A percentile compares a stretch with the other conserved stretches of the same genome.
These are phyloP conservation scores for Cavia aperea DNA, from an alignment of 2,113 vertebrate species.

Conservation along the genomic window DNA sequence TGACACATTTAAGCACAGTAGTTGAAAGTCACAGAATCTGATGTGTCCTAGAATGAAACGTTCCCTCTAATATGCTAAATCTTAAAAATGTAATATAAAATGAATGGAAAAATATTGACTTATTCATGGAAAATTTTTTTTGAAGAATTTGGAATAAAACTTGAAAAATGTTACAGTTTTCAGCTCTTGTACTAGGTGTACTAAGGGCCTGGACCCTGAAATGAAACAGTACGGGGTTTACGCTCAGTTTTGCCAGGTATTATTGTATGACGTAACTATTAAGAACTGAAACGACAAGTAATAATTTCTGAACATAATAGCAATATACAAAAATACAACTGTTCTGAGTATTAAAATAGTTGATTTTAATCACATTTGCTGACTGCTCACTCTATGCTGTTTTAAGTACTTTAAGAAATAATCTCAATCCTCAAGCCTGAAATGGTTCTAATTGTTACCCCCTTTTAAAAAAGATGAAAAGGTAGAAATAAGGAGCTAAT, in stretches of 20 bases:
- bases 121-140: background rate
- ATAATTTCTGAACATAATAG: background rate
- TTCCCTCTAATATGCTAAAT: background rate
- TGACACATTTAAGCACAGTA: background rate
- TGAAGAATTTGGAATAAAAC: background rate
- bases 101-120: background rate
- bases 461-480: conserved; percentile 17
- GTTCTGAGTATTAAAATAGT: background rate
- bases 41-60: background rate
- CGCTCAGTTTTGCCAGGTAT: background rate
- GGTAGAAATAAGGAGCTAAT: background rate
- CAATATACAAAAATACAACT: background rate
- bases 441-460: background rate
- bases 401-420: conserved; percentile 29
- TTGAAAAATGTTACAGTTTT: background rate
- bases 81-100: background rate
- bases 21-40: background rate
- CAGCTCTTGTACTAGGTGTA: background rate
- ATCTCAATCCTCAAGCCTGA: conserved; percentile 14
- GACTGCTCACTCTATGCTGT: background rate
- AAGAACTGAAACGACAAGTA: background rate
- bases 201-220: background rate
- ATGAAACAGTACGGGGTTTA: background rate
- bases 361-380: background rate
- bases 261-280: background rate